Evolutionary conservation across 2,888 invertebrate species (phyloP).

Genomic region (Sycophila texana): DNA sequence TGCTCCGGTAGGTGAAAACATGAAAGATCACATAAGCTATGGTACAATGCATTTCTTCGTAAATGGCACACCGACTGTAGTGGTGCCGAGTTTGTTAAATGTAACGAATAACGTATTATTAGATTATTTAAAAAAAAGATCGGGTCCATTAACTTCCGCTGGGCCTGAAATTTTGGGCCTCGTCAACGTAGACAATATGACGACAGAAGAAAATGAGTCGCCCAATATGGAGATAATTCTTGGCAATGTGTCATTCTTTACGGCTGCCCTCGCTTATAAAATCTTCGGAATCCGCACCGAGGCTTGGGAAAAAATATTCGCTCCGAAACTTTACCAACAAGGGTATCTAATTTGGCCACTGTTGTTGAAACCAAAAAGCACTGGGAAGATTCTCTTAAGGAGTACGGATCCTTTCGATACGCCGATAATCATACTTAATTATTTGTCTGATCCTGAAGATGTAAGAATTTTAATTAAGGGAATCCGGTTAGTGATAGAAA

Average conservation of each 20-base stretch:
- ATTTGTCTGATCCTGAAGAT: constrained; percentile 80
- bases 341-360: constrained; percentile 74
- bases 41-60: constrained; percentile 79
- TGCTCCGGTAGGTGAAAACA: constrained; percentile 81
- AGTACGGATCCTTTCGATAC: constrained; percentile 80
- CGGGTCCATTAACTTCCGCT: constrained; percentile 80
- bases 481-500: constrained; percentile 77
- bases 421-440: constrained; percentile 83
- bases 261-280: constrained; percentile 68
- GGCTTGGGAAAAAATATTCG: constrained; percentile 78
- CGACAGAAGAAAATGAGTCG: constrained; percentile 75
- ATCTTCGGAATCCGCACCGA: constrained; percentile 77
- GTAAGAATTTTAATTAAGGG: constrained; percentile 78
- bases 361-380: constrained; percentile 80
- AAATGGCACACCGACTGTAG: constrained; percentile 73
- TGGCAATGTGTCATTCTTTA: constrained; percentile 79
- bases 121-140: constrained; percentile 78
- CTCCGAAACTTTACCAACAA: constrained; percentile 77
- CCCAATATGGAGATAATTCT: constrained; percentile 86
- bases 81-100: constrained; percentile 52
- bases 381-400: constrained; percentile 80
- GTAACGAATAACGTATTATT: constrained; percentile 49
- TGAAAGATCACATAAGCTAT: constrained; percentile 83
- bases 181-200: constrained; percentile 26
- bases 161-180: constrained; percentile 80